These are phyloP conservation scores for Folsomia manolachei DNA, from an alignment of 2,888 invertebrate genomes.

Conservation along the genomic window DNA sequence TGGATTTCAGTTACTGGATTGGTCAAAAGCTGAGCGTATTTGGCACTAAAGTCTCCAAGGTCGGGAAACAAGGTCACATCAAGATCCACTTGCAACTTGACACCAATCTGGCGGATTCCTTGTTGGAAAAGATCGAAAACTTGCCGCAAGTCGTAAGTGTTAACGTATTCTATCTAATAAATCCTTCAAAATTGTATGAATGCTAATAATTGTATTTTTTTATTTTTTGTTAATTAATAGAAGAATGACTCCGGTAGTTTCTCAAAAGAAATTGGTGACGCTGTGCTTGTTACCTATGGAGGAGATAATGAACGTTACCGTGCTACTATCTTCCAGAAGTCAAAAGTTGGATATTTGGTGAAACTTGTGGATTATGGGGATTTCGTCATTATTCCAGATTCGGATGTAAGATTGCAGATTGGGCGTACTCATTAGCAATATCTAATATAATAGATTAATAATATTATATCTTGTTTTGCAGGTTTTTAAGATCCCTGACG, in stretches of 20 bases:
- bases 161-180: no score
- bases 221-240: no score
- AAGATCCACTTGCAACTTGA: neutral
- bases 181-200: no score
- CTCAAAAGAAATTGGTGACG: neutral
- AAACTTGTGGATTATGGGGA: conserved; percentile 10
- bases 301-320: neutral
- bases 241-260: neutral
- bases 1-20: neutral
- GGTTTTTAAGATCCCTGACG: neutral
- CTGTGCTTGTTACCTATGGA: neutral
- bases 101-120: neutral
- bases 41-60: neutral
- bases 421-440: no score
- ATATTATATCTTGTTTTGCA: neutral
- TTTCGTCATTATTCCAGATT: neutral
- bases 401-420: no score
- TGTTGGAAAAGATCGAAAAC: no score
- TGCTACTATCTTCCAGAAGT: neutral
- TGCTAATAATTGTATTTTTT: no score
- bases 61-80: neutral
- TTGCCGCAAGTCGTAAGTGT: no score
- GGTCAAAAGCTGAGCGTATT: neutral
- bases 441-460: no score
- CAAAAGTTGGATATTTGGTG: neutral